phyloP scores from a whole-genome alignment of 1,140 invertebrate species.

The Oryctes rhinoceros region DNA sequence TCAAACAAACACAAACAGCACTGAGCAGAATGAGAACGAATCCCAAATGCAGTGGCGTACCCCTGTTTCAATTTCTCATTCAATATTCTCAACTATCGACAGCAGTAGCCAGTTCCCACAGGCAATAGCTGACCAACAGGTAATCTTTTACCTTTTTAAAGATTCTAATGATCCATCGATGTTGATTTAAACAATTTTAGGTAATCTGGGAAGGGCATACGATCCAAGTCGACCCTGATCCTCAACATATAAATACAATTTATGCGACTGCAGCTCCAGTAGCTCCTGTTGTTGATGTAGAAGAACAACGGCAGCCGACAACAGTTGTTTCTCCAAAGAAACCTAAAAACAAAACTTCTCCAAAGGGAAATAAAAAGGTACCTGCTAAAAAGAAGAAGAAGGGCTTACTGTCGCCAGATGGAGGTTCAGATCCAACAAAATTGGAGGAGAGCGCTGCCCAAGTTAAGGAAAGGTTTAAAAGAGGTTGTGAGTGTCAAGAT shows the following conservation, averaged over 20 bases:
- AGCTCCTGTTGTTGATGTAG: constrained; percentile 42
- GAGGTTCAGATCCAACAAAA: constrained; percentile 61
- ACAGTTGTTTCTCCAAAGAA: constrained; percentile 44
- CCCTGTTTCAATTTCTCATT: constrained; percentile 62
- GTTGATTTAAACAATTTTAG: constrained; percentile 55
- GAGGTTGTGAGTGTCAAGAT: constrained; percentile 80
- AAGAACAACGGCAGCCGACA: neutral
- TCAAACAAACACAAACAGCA: constrained; percentile 57
- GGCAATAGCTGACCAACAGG: constrained; percentile 56
- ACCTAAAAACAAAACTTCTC: constrained; percentile 50
- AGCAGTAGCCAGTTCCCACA: constrained; percentile 55
- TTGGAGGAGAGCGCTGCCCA: constrained; percentile 68
- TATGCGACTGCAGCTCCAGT: constrained; percentile 49
- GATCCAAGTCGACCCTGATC: constrained; percentile 65
- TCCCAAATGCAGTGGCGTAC: constrained; percentile 68
- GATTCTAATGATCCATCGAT: too few species aligned
- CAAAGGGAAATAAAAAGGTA: constrained; percentile 54
- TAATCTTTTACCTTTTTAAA: constrained; percentile 46
- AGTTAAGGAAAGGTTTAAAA: constrained; percentile 73
- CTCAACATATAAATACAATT: constrained; percentile 53
- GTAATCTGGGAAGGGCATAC: constrained; percentile 70
- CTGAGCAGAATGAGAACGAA: constrained; percentile 62
- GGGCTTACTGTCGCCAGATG: constrained; percentile 59
- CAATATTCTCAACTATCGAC: constrained; percentile 58
- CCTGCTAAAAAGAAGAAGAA: constrained; percentile 64